These are phyloP conservation scores for Pissodes strobi DNA, from an alignment of 1,140 invertebrate genomes.

Conservation along the genomic window DNA sequence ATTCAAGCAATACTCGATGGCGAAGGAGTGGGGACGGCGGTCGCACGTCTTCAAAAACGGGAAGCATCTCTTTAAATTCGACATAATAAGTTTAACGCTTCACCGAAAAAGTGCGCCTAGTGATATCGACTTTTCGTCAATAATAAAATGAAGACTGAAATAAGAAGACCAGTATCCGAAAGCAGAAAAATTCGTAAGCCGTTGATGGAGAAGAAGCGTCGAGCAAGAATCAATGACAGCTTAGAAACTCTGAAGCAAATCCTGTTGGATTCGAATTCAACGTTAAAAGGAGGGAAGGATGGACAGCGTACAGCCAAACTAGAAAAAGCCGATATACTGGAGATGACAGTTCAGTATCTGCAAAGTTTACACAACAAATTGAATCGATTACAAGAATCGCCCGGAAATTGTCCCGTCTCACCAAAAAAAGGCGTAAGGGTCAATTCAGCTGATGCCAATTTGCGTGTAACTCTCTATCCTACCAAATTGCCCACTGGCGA, in stretches of 20 bases:
- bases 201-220: constrained; percentile 70
- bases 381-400: constrained; percentile 13
- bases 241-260: constrained; percentile 67
- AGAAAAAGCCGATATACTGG: constrained; percentile 71
- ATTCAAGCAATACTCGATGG: constrained; percentile 27
- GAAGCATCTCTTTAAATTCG: background rate
- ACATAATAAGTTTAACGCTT: constrained; percentile 19
- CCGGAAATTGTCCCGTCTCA: constrained; percentile 5
- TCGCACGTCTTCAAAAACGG: constrained; percentile 33
- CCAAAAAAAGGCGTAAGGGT: constrained; percentile 27
- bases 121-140: background rate
- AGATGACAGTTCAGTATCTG: constrained; percentile 68
- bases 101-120: constrained; percentile 4
- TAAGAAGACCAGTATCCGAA: constrained; percentile 26
- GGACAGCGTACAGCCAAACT: constrained; percentile 61
- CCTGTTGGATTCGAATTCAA: constrained; percentile 60
- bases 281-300: constrained; percentile 40
- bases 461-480: constrained; percentile 47
- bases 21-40: constrained; percentile 19
- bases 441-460: constrained; percentile 34
- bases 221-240: constrained; percentile 70
- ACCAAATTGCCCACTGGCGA: constrained; percentile 46
- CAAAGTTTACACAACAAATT: constrained; percentile 55
- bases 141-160: constrained; percentile 34
- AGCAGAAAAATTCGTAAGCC: constrained; percentile 64